Conservation (phyloP, 1,140 invertebrate species). For the Habropoda laboriosa region DNA sequence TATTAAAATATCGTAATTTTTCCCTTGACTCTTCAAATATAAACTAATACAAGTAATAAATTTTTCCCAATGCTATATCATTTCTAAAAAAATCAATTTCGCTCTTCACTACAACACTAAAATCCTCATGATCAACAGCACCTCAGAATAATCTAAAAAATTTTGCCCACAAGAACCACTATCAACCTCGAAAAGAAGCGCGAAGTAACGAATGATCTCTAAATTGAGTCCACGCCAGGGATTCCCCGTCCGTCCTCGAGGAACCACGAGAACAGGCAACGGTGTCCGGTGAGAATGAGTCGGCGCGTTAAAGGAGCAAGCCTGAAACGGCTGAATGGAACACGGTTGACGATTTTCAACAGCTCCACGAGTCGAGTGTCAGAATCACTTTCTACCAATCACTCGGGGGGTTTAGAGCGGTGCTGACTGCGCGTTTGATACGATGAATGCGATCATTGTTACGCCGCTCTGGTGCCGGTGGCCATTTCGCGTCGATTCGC, state of each 20-base stretch:
- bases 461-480: not conserved
- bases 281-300: slow-evolving; percentile 36
- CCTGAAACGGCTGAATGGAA: slow-evolving; percentile 40
- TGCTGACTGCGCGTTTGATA: slow-evolving; percentile 50
- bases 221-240: slow-evolving; percentile 1
- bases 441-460: slow-evolving; percentile 64
- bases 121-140: no score
- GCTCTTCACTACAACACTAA: no score
- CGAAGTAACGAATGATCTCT: slow-evolving; percentile 16
- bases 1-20: no score
- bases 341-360: slow-evolving; percentile 64
- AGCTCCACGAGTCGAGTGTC: slow-evolving; percentile 42
- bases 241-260: not conserved
- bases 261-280: not conserved
- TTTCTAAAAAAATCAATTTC: no score
- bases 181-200: not conserved
- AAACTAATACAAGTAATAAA: no score
- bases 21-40: no score
- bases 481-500: not conserved
- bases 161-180: not conserved
- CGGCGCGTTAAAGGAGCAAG: slow-evolving; percentile 36
- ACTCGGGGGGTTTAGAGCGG: slow-evolving; percentile 14
- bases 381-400: slow-evolving; percentile 57
- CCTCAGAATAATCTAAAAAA: not conserved
- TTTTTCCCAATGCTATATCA: no score